phyloP scores from a whole-genome alignment of 2,797 vertebrate species.

The Percopsis omiscomaycus region DNA sequence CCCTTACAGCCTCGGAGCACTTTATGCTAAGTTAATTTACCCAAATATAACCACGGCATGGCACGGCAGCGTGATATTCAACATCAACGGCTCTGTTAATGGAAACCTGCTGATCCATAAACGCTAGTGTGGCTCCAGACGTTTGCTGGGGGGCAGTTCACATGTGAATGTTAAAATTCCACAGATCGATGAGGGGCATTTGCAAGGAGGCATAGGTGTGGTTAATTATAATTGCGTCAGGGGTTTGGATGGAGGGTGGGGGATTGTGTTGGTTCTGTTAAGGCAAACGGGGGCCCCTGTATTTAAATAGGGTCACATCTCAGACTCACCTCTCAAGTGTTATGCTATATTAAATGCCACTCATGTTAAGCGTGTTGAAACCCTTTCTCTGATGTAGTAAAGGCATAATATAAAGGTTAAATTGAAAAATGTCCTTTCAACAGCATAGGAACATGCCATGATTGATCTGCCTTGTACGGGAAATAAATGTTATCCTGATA shows the following conservation, averaged over 20 bases:
- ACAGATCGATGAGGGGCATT: slow-evolving; percentile 95
- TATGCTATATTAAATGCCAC: slow-evolving; percentile 98
- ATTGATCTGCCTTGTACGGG: slow-evolving; percentile 89
- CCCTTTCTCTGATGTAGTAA: slow-evolving; percentile 80
- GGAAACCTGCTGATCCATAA: slow-evolving; percentile 98
- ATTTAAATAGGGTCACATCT: slow-evolving; percentile 99
- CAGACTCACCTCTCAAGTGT: slow-evolving; percentile 89
- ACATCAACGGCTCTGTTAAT: slow-evolving; percentile 91
- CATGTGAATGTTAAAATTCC: slow-evolving; percentile 87
- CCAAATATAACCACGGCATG: slow-evolving; percentile 81
- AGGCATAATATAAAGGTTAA: slow-evolving; percentile 87
- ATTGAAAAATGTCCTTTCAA: slow-evolving; percentile 93
- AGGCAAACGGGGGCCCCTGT: slow-evolving; percentile 52
- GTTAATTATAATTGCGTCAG: slow-evolving; percentile 94
- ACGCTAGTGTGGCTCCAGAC: slow-evolving; percentile 75
- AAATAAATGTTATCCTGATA: slow-evolving; percentile 82
- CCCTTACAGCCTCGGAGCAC: slow-evolving; percentile 74
- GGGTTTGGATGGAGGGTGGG: slow-evolving; percentile 52
- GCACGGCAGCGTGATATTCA: slow-evolving; percentile 57
- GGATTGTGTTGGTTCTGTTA: background rate
- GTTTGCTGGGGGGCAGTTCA: slow-evolving; percentile 89
- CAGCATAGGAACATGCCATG: slow-evolving; percentile 77
- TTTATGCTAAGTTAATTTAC: slow-evolving; percentile 87
- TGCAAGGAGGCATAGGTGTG: slow-evolving; percentile 93
- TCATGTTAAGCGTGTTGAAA: slow-evolving; percentile 90